Percentiles rank a stretch among this genome's conserved stretches.
Conservation (phyloP, 2,797 vertebrate genomes). For the Myiotriccus ornatus region DNA sequence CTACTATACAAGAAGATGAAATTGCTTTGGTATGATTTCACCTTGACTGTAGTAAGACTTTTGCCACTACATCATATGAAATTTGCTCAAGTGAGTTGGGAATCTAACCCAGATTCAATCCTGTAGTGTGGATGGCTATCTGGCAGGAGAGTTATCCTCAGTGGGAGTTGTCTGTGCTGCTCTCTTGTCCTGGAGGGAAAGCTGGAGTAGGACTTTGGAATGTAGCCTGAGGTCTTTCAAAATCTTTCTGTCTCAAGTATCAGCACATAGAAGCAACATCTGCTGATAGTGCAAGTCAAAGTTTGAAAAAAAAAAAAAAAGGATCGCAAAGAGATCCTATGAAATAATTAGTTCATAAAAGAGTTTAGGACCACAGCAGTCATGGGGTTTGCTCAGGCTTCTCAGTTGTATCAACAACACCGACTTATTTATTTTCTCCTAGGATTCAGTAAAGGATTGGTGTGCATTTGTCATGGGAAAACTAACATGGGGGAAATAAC, state of each 20-base stretch:
- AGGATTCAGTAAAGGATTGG: neutral
- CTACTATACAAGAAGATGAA: neutral
- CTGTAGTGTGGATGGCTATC: neutral
- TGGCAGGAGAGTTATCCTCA: neutral
- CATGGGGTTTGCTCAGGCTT: neutral
- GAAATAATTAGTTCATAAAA: neutral
- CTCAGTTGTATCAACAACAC: neutral
- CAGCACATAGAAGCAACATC: neutral
- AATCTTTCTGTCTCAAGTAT: neutral
- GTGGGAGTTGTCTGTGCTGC: fast-evolving
- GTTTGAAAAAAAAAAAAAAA: neutral
- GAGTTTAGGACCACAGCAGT: neutral
- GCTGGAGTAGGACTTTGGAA: neutral
- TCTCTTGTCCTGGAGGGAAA: neutral
- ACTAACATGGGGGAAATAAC: neutral
- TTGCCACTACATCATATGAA: neutral
- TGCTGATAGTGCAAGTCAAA: neutral
- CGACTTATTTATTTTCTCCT: neutral
- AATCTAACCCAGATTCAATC: neutral
- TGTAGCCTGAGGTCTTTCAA: neutral
- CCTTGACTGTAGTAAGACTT: neutral
- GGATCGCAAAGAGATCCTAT: neutral
- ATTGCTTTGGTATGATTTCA: neutral
- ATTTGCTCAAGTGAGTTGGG: neutral
- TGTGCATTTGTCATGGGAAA: neutral